Conservation (phyloP, 2,113 vertebrate genomes). For the Nanger granti region DNA sequence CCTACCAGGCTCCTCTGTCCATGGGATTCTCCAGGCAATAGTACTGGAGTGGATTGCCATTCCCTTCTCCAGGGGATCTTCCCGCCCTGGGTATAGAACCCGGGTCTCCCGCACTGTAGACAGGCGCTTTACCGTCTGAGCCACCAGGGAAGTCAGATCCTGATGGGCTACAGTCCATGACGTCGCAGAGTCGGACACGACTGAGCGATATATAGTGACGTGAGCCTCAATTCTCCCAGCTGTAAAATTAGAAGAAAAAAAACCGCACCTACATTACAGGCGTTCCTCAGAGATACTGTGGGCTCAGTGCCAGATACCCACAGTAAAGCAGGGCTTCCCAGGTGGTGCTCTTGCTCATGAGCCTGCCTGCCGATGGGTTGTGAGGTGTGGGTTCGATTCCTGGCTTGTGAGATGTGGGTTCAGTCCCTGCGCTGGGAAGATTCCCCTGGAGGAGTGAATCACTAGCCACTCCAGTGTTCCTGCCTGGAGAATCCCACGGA, state of each 20-base stretch:
- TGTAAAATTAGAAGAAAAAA: not conserved
- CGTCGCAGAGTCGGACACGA: no score
- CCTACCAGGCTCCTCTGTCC: no score
- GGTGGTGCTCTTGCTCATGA: not conserved
- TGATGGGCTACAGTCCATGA: no score
- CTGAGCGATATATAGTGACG: not conserved
- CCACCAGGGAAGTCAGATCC: no score
- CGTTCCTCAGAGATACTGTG: accelerated
- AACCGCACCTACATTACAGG: not conserved
- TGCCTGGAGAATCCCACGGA: not conserved
- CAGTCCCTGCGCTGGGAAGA: not conserved
- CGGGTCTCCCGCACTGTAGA: no score
- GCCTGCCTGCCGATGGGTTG: not conserved
- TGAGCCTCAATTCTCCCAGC: not conserved
- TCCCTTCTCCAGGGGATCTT: no score
- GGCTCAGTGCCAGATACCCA: not conserved
- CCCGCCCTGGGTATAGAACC: no score
- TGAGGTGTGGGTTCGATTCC: not conserved
- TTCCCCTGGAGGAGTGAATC: not conserved
- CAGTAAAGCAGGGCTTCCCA: not conserved
- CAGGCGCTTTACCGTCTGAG: no score
- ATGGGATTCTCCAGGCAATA: no score
- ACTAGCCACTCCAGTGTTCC: not conserved
- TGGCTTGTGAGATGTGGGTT: no score
- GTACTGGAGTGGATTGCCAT: no score